Evolutionary conservation across 2,113 vertebrate species (phyloP).

Genomic region (Chroicocephalus ridibundus): DNA sequence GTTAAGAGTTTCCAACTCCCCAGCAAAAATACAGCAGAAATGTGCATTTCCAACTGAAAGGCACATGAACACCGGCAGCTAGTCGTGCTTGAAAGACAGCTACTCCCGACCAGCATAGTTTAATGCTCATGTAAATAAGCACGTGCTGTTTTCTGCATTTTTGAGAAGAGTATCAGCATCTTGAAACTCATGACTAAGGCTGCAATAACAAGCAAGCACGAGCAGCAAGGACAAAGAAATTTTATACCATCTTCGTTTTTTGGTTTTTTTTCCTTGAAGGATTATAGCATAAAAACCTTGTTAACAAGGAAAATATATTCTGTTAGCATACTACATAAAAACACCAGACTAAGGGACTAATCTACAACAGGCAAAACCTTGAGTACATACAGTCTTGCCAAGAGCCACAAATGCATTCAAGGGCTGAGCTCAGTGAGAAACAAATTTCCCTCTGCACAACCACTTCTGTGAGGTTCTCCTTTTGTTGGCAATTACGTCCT

Average conservation of each 20-base stretch:
- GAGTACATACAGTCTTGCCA: slow-evolving; percentile 55
- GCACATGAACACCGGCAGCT: not conserved
- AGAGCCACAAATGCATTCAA: slow-evolving; percentile 53
- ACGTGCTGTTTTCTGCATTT: slow-evolving; percentile 25
- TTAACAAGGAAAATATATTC: not conserved
- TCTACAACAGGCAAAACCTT: slow-evolving; percentile 21
- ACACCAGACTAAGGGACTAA: not conserved
- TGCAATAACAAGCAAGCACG: not conserved
- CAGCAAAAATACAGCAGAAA: not conserved
- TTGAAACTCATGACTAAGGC: slow-evolving; percentile 18
- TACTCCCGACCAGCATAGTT: not conserved
- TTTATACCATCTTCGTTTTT: not conserved
- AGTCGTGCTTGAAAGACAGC: not conserved
- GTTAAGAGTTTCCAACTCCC: not conserved
- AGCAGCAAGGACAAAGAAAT: not conserved
- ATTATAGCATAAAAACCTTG: not conserved
- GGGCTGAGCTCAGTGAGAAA: not conserved
- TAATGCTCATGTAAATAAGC: not conserved
- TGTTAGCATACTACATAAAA: not conserved
- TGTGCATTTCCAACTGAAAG: not conserved
- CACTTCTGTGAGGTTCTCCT: slow-evolving; percentile 18
- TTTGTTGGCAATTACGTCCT: not conserved
- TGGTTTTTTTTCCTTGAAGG: not conserved
- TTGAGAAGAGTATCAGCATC: not conserved
- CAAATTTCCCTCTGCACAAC: slow-evolving; percentile 2